Base-by-base conservation (phyloP, 1,140 invertebrate species). In the Phenacoccus solenopsis region DNA sequence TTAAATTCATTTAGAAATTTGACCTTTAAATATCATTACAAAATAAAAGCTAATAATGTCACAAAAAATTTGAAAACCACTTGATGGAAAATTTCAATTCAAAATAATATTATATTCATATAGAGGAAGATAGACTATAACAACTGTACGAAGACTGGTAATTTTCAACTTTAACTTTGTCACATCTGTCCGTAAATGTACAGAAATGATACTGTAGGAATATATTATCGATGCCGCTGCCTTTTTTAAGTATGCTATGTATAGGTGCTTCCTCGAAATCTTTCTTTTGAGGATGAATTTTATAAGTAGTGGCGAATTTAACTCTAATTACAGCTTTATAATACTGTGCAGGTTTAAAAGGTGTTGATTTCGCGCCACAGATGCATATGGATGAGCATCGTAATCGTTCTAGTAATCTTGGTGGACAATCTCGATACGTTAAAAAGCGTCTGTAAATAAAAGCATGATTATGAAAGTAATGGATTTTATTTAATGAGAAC, bases 171-270 rank as follows among this genome's bases (percentile, higher is more conserved):
- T 49, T 49, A 3, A 9, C 16, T 49, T 49, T 49, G 13, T 64
- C 59, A 16, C 59, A 64, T 3, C 25, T 10, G 25, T 64, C 59
- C 3, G 38, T 16, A n/a, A 16, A 49, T 9, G 38, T 49, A 24
- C 59, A 64, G 25, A 64, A 64, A 24, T 64, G 59, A 24, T 64
- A 64, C 10, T 64, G 59, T 64, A 64, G 25, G 25, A 64, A 64
- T 64, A 64, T 64, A 16, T 64, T 64, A 5, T 22, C 59, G 4
- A 64, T 64, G 10, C 59, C 59, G 16, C 25, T 64, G 22, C 59
- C 59, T 64, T 64, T 25, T 4, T 64, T 3, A 10, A 13, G 59
- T 24, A 64, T 22, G 25, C 59, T 16, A 9, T 20, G 25, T 3
- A 64, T 25, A 22, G 59, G 22, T 4, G 10, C 22, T 3, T 64